Evolutionary conservation across 2,797 vertebrate genomes (phyloP), one percentile per base, ranked within the genome.

Genomic region (Schizopygopsis malacanthus): DNA sequence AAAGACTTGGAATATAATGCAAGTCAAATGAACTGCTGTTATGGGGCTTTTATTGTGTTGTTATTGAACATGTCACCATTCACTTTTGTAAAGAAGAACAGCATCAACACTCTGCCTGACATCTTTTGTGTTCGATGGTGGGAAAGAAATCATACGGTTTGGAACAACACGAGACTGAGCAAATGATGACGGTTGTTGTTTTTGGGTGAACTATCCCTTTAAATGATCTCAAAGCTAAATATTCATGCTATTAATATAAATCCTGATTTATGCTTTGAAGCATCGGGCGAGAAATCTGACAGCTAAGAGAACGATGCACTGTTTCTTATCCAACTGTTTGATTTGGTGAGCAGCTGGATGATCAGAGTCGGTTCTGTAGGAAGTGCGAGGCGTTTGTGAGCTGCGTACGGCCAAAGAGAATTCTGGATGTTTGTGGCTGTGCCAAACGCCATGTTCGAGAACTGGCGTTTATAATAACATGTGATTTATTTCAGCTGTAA

Each of bases 401-500:
- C 18, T 10, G 11, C 37, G 41, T 11, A 10, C 25, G 61, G 12
- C 61, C 11, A 65, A 65, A 15, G 12, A 65, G 61, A 65, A 65
- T 86, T 84, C 65, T 79, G 83, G 81, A 84, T 78, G 85, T 88
- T 77, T 81, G 77, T 37, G 16, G 39, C 72, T 84, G 82, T 87
- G 67, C 59, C 81, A 85, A 78, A 85, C 54, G 25, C 52, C 59
- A 83, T 41, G 67, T 86, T 83, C 73, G 10, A 87, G 70, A 81
- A 83, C 82, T 84, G 87, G 70, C 63, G 16, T 87, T 84, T 86
- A 76, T 88, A 88, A 90, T 89, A 90, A 87, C 87, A 89, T 90
- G 88, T 88, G 86, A 89, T 89, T 89, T 88, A 85, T 89, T 83
- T 90, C 88, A 89, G 83, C 86, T 89, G 73, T 89, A 86, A 86